Evolutionary conservation across 2,888 invertebrate species (phyloP), one percentile per base, ranked within the genome.

Genomic region (Oxystoma pomonae): DNA sequence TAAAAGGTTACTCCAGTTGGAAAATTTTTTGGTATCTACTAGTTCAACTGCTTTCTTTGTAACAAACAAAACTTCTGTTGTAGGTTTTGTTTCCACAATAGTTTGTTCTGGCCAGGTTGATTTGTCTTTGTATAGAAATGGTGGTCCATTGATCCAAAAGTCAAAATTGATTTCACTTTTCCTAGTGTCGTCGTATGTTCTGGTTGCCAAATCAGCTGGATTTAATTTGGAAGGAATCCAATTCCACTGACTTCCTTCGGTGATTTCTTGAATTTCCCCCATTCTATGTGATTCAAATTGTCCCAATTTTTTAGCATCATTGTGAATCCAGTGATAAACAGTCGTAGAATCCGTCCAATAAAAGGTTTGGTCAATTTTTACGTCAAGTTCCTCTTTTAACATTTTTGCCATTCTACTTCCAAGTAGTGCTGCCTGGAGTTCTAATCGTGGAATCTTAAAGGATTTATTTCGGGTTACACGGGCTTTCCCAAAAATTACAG

Each of bases 341-440:
- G 68, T 70, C 61, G 64, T 71, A 1, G 72, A 75, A 55, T 75
- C 72, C 1, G 70, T 63, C 74, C 73, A 74, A 57, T 68, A 72
- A 20, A 63, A 55, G 0, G 16, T 62, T 2, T 58, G 12, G n/a
- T 59, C 50, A n/a, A 70, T 65, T 1, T 53, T 21, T 18, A 71
- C 60, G 63, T 63, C n/a, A 60, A 67, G 35, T 61, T 61, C 61
- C n/a, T 12, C 1, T 61, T 53, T 50, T 65, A 69, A 55, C 60
- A 64, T 20, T 70, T 62, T 18, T 65, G 63, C 3, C 53, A 61
- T 1, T 49, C 64, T 9, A 35, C 35, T 7, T 35, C 35, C 35
- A 3, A 35, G 12, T 35, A 35, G 12, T 35, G 56, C 58, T 63
- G 71, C 71, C 2, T 67, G 60, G 1, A 73, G 60, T 63, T 71